phyloP scores from a whole-genome alignment of 2,797 vertebrate genomes.

The Ctenopoma multispine region DNA sequence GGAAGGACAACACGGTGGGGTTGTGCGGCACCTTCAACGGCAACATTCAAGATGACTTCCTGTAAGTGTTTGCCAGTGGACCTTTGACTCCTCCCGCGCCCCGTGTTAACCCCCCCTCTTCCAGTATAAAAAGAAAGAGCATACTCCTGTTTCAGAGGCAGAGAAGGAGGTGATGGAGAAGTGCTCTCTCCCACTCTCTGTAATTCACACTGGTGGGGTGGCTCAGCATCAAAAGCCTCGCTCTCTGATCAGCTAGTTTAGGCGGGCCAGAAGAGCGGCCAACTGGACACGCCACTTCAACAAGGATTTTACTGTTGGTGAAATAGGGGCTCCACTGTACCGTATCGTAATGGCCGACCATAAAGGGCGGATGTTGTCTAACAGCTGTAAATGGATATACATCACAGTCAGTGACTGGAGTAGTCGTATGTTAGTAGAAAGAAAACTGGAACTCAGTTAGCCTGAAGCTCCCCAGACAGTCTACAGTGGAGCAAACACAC shows the following conservation, averaged over 20 bases:
- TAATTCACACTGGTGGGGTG: constrained; percentile 75
- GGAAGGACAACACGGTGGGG: constrained; percentile 92
- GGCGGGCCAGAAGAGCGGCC: constrained; percentile 71
- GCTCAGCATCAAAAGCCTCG: constrained; percentile 73
- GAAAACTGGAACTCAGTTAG: constrained; percentile 19
- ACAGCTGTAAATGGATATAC: constrained; percentile 79
- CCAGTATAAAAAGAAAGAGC: constrained; percentile 38
- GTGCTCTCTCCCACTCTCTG: constrained; percentile 59
- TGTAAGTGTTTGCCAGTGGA: constrained; percentile 84
- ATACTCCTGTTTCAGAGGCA: constrained; percentile 64
- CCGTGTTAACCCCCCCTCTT: constrained; percentile 10
- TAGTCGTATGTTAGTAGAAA: constrained; percentile 14
- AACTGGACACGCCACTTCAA: constrained; percentile 72
- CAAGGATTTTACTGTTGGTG: constrained; percentile 78
- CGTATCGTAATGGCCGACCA: constrained; percentile 53
- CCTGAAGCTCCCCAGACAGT: neutral
- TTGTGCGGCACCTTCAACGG: constrained; percentile 98
- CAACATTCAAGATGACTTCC: constrained; percentile 96
- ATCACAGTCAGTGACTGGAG: constrained; percentile 49
- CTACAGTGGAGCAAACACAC: no score
- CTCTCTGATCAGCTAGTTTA: constrained; percentile 76
- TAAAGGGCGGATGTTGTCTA: constrained; percentile 76
- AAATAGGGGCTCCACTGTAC: constrained; percentile 68
- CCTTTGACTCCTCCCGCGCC: constrained; percentile 49
- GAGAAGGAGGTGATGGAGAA: constrained; percentile 56